Evolutionary conservation across 2,113 vertebrate species (phyloP).

Genomic region (Anoplopoma fimbria): DNA sequence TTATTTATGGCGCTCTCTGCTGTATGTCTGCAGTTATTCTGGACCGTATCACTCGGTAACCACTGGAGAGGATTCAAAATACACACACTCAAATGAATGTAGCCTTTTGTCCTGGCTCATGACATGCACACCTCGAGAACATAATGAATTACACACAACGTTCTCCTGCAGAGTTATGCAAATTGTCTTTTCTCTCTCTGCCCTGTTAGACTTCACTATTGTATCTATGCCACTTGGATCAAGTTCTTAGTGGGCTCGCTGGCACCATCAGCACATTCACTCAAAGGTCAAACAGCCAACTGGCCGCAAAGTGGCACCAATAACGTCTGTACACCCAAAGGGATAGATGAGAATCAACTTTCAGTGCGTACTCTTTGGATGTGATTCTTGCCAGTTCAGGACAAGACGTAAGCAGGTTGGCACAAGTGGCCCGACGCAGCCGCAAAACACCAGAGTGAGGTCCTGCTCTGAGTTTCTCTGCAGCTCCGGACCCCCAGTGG

Average conservation of each 20-base stretch:
- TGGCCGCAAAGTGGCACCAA: conserved; percentile 24
- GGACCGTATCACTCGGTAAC: not conserved
- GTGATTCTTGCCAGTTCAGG: conserved; percentile 17
- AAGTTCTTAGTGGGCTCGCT: conserved; percentile 25
- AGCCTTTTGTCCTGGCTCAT: not conserved
- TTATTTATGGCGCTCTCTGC: not conserved
- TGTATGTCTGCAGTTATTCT: not conserved
- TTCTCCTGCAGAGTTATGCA: not conserved
- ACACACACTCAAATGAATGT: not conserved
- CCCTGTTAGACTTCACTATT: conserved; percentile 11
- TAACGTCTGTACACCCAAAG: not conserved
- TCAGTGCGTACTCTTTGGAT: not conserved
- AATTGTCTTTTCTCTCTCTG: not conserved
- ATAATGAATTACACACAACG: not conserved
- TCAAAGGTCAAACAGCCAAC: conserved; percentile 65
- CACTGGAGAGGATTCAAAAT: not conserved
- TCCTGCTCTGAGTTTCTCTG: not conserved
- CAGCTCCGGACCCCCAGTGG: not conserved
- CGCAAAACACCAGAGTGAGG: not conserved
- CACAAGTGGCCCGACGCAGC: not conserved
- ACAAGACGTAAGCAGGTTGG: not conserved
- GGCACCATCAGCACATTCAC: conserved; percentile 46
- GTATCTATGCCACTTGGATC: conserved; percentile 37
- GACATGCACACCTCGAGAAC: not conserved
- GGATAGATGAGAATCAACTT: conserved; percentile 11